These are phyloP conservation scores for Lepidocolaptes lacrymiger DNA, from an alignment of 2,797 vertebrate genomes.

Conservation along the genomic window DNA sequence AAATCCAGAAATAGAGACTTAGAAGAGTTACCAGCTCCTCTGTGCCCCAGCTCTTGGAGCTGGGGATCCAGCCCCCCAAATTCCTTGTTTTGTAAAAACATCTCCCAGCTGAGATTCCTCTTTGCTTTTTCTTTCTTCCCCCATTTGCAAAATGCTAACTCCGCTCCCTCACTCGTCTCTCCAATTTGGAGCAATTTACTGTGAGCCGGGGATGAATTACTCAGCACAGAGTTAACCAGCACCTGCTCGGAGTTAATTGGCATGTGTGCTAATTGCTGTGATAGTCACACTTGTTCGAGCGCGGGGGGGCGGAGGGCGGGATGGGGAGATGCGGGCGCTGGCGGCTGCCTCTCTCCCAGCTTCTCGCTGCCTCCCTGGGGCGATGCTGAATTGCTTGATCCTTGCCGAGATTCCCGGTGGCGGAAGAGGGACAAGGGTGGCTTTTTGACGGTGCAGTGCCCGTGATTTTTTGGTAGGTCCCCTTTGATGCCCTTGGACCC, in stretches of 20 bases:
- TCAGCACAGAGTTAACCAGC: conserved; percentile 57
- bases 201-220: conserved; percentile 47
- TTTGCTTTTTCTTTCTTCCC: neutral
- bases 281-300: conserved; percentile 22
- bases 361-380: neutral
- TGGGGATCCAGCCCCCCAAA: conserved; percentile 57
- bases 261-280: conserved; percentile 58
- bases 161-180: conserved; percentile 24
- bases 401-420: neutral
- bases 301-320: neutral
- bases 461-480: neutral
- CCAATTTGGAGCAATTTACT: conserved; percentile 49
- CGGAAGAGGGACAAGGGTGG: neutral
- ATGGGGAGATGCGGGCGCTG: neutral
- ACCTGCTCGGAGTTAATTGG: conserved; percentile 61
- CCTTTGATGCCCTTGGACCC: neutral
- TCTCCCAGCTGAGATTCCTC: conserved; percentile 10
- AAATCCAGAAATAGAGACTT: neutral
- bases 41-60: neutral
- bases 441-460: fast-evolving
- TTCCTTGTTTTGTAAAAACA: conserved; percentile 39
- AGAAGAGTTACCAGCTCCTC: neutral
- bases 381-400: neutral
- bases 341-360: neutral
- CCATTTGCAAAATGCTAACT: conserved; percentile 1